Evolutionary conservation across 1,140 invertebrate genomes (phyloP).

Genomic region (Drosophila nikananu): DNA sequence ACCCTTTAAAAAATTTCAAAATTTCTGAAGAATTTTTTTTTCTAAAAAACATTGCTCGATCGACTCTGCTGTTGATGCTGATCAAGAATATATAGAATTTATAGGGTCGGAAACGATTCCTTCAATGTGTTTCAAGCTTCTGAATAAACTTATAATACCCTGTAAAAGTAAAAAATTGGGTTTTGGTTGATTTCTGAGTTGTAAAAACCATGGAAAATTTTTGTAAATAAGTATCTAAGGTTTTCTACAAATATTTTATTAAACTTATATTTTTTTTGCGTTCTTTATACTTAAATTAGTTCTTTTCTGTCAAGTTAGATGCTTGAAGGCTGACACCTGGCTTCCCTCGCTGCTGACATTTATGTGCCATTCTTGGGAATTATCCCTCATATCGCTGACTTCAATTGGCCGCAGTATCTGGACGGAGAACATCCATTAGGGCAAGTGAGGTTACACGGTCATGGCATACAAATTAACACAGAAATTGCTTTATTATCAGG

Average conservation of each 20-base stretch:
- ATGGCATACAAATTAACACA: conserved; percentile 72
- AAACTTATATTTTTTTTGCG: too few species aligned
- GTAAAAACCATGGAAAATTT: too few species aligned
- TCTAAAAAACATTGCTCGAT: too few species aligned
- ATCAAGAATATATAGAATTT: not conserved
- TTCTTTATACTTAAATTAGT: not conserved
- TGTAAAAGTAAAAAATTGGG: not conserved
- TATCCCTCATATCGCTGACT: conserved; percentile 39
- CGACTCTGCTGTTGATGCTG: not conserved
- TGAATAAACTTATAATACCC: not conserved
- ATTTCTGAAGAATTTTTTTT: too few species aligned
- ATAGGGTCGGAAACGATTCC: not conserved
- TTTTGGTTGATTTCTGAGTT: not conserved
- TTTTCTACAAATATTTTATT: not conserved
- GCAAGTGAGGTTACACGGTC: conserved; percentile 65
- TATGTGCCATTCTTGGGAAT: conserved; percentile 23
- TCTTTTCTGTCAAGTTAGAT: not conserved
- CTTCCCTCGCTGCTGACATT: not conserved
- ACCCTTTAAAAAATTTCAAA: too few species aligned
- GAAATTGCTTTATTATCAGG: conserved; percentile 73
- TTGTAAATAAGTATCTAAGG: too few species aligned
- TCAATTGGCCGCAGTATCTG: conserved; percentile 59
- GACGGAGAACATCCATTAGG: conserved; percentile 62
- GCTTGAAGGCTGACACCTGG: conserved; percentile 6
- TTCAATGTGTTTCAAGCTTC: not conserved